phyloP scores from a whole-genome alignment of 2,113 vertebrate species.

The Cyanoderma ruficeps region DNA sequence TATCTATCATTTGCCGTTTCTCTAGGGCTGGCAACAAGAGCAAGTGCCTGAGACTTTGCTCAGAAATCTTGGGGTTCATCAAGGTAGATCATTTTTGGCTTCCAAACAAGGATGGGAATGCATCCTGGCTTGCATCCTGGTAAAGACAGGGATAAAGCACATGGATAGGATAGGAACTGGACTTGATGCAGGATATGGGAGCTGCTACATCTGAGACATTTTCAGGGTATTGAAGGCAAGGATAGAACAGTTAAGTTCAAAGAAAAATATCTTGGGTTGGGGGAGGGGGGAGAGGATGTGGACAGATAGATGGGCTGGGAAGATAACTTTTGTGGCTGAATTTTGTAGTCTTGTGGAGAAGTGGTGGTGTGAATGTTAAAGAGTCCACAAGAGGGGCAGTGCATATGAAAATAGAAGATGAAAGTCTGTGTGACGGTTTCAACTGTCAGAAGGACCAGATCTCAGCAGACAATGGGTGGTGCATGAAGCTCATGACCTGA shows the following conservation, averaged over 20 bases:
- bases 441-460: slow-evolving; percentile 22
- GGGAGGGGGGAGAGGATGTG: slow-evolving; percentile 47
- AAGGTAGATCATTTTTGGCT: neutral
- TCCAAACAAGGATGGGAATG: neutral
- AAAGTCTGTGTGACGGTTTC: slow-evolving; percentile 41
- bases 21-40: neutral
- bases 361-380: neutral
- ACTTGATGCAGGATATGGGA: neutral
- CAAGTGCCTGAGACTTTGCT: neutral
- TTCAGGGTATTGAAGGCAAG: neutral
- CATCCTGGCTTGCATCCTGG: neutral
- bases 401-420: slow-evolving; percentile 55
- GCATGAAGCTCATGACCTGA: neutral
- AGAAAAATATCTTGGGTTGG: neutral
- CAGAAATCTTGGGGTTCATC: neutral
- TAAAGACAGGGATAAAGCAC: neutral
- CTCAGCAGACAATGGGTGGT: neutral
- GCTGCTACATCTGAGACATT: neutral
- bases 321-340: slow-evolving; percentile 46
- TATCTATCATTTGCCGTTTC: neutral
- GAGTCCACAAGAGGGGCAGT: slow-evolving; percentile 42
- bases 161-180: neutral
- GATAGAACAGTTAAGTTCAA: slow-evolving; percentile 39
- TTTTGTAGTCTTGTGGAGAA: slow-evolving; percentile 50
- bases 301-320: slow-evolving; percentile 47